phyloP scores from a whole-genome alignment of 2,113 vertebrate species.

The Pseudolaguvia tuberculata region DNA sequence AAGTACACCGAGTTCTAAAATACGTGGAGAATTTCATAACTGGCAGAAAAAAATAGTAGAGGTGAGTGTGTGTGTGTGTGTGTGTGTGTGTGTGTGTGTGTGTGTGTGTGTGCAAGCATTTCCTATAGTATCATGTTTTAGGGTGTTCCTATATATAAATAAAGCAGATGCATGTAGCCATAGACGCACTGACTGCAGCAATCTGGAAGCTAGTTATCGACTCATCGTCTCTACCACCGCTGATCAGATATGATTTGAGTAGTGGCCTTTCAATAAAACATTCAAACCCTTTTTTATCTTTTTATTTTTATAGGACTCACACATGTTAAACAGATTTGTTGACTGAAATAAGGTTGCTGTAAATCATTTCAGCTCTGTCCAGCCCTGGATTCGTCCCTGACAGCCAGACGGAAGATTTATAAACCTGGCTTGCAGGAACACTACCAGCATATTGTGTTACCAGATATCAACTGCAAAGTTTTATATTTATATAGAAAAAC shows the following conservation, averaged over 20 bases:
- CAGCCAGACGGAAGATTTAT: constrained; percentile 42
- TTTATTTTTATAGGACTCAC: background rate
- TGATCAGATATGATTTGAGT: background rate
- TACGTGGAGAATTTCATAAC: constrained; percentile 52
- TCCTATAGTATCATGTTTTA: constrained; percentile 7
- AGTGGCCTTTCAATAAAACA: background rate
- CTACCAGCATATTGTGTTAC: constrained; percentile 40
- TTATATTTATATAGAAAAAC: constrained; percentile 41
- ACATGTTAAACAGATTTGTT: constrained; percentile 8
- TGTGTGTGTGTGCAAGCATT: constrained; percentile 16
- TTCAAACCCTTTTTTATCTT: background rate
- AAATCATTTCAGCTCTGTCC: constrained; percentile 32
- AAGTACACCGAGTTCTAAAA: constrained; percentile 56
- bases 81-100: constrained; percentile 25
- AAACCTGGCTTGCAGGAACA: constrained; percentile 35
- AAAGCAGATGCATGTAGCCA: background rate
- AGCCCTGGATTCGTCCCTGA: constrained; percentile 29
- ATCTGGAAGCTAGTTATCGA: background rate
- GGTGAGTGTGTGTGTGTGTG: constrained; percentile 25
- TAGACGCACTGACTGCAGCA: background rate
- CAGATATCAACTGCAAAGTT: constrained; percentile 36
- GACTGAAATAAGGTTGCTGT: background rate
- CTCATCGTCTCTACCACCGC: background rate
- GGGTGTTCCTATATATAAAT: constrained; percentile 13
- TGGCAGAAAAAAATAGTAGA: constrained; percentile 34